phyloP scores from a whole-genome alignment of 2,888 invertebrate genomes.

The Drosophila subsilvestris region DNA sequence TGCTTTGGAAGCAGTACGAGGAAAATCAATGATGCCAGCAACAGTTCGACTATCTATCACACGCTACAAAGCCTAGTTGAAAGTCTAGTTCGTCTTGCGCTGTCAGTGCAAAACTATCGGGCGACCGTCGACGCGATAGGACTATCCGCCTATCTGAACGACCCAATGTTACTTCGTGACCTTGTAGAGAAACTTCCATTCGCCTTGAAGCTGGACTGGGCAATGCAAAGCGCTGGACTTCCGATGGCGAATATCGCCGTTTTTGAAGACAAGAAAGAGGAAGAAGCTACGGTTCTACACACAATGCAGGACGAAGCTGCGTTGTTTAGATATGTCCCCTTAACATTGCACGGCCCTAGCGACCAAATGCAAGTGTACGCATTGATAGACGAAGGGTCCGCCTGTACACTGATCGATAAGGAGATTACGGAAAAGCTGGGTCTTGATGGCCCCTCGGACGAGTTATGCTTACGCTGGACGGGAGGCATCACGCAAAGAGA shows the following conservation, averaged over 20 bases:
- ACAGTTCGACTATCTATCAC: not conserved
- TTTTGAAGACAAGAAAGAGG: no score
- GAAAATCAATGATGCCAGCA: not conserved
- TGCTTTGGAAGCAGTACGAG: not conserved
- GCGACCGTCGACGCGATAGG: not conserved
- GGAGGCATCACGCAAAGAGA: not conserved
- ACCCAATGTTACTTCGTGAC: no score
- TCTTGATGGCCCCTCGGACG: not conserved
- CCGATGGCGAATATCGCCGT: no score
- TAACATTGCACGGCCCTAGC: not conserved
- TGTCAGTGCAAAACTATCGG: not conserved
- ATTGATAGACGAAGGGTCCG: not conserved
- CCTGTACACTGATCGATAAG: no score
- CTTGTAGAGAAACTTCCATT: no score
- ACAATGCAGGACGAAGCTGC: no score
- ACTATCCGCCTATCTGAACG: not conserved
- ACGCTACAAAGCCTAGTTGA: not conserved
- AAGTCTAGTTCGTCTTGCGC: not conserved
- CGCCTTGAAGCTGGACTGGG: no score
- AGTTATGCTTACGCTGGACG: not conserved
- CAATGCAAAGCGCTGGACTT: no score
- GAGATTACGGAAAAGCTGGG: not conserved
- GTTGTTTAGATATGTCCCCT: no score
- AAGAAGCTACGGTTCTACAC: no score
- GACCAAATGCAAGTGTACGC: not conserved